phyloP scores from a whole-genome alignment of 2,888 invertebrate species.

The Agriopis aurantiaria region DNA sequence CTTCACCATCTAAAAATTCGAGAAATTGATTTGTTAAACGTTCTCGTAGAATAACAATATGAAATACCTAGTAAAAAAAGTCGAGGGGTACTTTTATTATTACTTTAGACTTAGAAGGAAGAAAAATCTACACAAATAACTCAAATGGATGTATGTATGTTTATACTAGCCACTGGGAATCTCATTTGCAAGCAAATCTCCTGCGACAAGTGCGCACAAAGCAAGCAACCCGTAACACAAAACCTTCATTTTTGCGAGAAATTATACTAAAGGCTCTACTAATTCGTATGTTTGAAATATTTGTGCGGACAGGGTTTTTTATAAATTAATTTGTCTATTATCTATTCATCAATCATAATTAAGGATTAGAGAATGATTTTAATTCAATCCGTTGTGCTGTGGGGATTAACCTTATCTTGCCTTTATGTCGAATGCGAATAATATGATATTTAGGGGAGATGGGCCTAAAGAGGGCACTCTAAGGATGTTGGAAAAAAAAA shows the following conservation, averaged over 20 bases:
- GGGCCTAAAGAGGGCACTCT: too few species aligned
- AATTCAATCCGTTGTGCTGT: slow-evolving; percentile 6
- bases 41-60: not conserved
- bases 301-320: slow-evolving; percentile 9
- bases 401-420: slow-evolving; percentile 3
- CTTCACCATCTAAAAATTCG: slow-evolving; percentile 19
- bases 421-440: not conserved
- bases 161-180: slow-evolving; percentile 35
- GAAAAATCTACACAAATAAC: not conserved
- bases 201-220: slow-evolving; percentile 33
- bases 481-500: too few species aligned
- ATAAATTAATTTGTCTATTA: slow-evolving; percentile 20
- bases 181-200: slow-evolving; percentile 30
- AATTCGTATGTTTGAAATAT: slow-evolving; percentile 11
- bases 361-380: slow-evolving; percentile 16
- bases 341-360: slow-evolving; percentile 31
- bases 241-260: slow-evolving; percentile 34
- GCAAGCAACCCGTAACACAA: slow-evolving; percentile 32
- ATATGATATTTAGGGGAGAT: too few species aligned
- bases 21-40: not conserved
- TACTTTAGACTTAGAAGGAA: not conserved
- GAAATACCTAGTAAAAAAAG: not conserved
- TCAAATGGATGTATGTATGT: not conserved
- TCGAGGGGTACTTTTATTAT: not conserved
- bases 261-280: slow-evolving; percentile 6